phyloP scores from a whole-genome alignment of 2,888 invertebrate genomes.

The Gymnoscelis rufifasciata region DNA sequence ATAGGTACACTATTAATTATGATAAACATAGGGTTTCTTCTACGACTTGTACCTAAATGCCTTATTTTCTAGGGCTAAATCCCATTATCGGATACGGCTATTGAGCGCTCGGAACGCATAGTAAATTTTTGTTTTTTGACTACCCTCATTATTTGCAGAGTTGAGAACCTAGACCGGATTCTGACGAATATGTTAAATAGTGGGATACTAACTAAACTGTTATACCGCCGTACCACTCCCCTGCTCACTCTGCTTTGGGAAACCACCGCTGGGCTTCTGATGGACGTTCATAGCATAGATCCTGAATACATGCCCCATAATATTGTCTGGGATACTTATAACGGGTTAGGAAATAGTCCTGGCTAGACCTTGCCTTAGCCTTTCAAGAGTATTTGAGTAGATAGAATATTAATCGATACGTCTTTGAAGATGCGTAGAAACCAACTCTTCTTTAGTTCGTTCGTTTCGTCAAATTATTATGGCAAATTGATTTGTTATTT shows the following conservation, averaged over 20 bases:
- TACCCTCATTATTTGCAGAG: slow-evolving; percentile 47
- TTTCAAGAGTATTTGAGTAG: not conserved
- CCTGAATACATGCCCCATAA: slow-evolving; percentile 24
- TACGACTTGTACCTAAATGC: too few species aligned
- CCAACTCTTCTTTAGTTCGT: too few species aligned
- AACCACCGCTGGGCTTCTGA: slow-evolving; percentile 30
- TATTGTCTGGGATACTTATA: slow-evolving; percentile 14
- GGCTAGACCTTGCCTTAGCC: too few species aligned
- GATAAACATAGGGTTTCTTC: too few species aligned
- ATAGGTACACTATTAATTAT: too few species aligned
- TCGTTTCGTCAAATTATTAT: too few species aligned
- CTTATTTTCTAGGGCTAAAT: too few species aligned
- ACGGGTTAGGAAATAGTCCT: slow-evolving; percentile 28
- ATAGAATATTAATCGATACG: not conserved
- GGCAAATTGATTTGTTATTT: too few species aligned
- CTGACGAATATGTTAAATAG: slow-evolving; percentile 52
- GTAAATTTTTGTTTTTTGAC: not conserved
- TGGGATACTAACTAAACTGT: slow-evolving; percentile 46
- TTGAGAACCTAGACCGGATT: slow-evolving; percentile 51
- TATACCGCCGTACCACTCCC: slow-evolving; percentile 47
- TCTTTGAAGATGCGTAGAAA: too few species aligned
- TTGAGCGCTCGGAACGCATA: too few species aligned
- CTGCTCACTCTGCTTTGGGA: slow-evolving; percentile 51
- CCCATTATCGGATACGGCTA: too few species aligned
- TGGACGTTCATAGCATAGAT: slow-evolving; percentile 31